These are phyloP conservation scores for Apeltes quadracus DNA, from an alignment of 2,113 vertebrate species.

Conservation along the genomic window DNA sequence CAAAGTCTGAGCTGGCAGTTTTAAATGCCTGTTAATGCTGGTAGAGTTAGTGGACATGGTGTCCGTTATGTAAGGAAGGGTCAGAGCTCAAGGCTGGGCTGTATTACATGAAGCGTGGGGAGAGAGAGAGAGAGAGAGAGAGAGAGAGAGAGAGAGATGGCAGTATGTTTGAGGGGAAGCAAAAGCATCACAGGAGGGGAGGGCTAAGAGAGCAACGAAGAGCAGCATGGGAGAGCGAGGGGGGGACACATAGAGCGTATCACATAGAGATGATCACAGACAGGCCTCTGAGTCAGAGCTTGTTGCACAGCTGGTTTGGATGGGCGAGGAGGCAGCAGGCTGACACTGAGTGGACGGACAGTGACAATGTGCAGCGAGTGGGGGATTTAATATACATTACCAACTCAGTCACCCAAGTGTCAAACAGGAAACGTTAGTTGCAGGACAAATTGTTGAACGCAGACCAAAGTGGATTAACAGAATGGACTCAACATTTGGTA, in stretches of 20 bases:
- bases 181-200: constrained; percentile 13
- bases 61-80: constrained; percentile 71
- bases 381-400: constrained; percentile 42
- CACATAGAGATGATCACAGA: constrained; percentile 36
- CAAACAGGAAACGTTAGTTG: constrained; percentile 15
- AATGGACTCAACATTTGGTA: constrained; percentile 1
- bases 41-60: constrained; percentile 43
- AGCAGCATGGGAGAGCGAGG: constrained; percentile 37
- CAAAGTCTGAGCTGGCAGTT: constrained; percentile 7
- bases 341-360: constrained; percentile 26
- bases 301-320: constrained; percentile 62
- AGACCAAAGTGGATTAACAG: constrained; percentile 14
- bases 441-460: constrained; percentile 15
- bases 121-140: constrained; percentile 13
- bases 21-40: constrained; percentile 34
- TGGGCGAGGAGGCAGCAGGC: constrained; percentile 52
- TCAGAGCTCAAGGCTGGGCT: constrained; percentile 61
- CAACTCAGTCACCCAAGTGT: constrained; percentile 12
- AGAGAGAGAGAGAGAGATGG: constrained; percentile 13
- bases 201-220: constrained; percentile 27
- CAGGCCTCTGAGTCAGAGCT: constrained; percentile 50
- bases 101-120: constrained; percentile 43
- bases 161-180: constrained; percentile 18
- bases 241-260: constrained; percentile 29
- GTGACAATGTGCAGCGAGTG: constrained; percentile 25